These are phyloP conservation scores for Apoderus coryli DNA, from an alignment of 2,888 invertebrate genomes.

Conservation along the genomic window DNA sequence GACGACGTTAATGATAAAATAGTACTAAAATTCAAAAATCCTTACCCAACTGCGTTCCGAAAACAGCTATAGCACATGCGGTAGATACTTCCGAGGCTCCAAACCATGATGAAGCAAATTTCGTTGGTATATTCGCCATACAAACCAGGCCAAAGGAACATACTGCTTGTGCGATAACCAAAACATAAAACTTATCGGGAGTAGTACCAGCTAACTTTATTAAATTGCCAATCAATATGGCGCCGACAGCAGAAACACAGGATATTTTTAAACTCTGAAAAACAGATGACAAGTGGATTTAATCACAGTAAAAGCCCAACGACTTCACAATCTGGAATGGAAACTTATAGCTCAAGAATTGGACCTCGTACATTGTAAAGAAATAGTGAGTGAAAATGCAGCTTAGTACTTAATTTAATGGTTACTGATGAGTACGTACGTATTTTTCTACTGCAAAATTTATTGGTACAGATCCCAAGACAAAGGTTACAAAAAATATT, in stretches of 20 bases:
- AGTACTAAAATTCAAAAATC: no score
- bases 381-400: no score
- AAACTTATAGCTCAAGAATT: no score
- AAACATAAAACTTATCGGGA: constrained; percentile 44
- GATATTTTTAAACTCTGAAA: constrained; percentile 40
- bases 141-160: constrained; percentile 44
- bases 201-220: constrained; percentile 44
- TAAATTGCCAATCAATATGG: constrained; percentile 45
- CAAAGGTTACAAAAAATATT: constrained; percentile 90
- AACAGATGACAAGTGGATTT: no score
- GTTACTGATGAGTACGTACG: no score
- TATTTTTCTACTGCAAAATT: constrained; percentile 53
- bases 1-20: no score
- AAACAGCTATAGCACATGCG: constrained; percentile 92
- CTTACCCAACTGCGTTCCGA: constrained; percentile 72
- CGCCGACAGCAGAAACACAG: constrained; percentile 36
- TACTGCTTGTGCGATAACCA: constrained; percentile 46
- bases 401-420: no score
- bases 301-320: no score
- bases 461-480: constrained; percentile 88
- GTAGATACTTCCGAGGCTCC: constrained; percentile 84
- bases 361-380: no score
- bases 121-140: constrained; percentile 49
- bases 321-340: no score
- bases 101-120: constrained; percentile 66